Evolutionary conservation across 2,888 invertebrate species (phyloP), one percentile per base, ranked within the genome.

Genomic region (Tetanocera ferruginea): DNA sequence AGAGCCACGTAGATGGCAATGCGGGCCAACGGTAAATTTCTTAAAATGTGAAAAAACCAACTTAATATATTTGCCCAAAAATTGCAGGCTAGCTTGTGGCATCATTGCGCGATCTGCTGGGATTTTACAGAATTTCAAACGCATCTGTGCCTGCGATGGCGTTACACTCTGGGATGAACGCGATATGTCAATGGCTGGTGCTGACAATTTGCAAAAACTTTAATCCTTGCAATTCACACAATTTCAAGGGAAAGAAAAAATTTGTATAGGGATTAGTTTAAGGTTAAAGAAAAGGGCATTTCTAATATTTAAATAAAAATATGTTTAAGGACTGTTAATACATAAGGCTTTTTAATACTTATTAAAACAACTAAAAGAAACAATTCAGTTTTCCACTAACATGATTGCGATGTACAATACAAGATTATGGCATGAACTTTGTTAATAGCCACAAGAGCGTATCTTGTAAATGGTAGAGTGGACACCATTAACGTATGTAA

Each of bases 91-190:
- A 70, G 94, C 94, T 0, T 97, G 96, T 88, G 97, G 97, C 0
- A 93, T 97, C 11, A 96, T 97, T 83, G 97, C 97, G 0, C 92
- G 97, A 49, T 95, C 97, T 0, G 95, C 97, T 0, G 96, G 97
- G 0, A 90, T 97, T 9, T 94, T 96, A 86, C 93, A 96, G 88
- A 97, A 97, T 87, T 93, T 94, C 1, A 97, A 97, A 86, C 93
- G 94, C 14, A 94, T 97, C 75, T 97, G 97, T 90, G 95, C 95
- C 1, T 97, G 97, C 89, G 97, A 97, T 91, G 97, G 97, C 0
- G 92, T 95, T 0, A 94, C 95, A 0, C 91, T 97, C 11, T 97
- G 97, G 97, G 96, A 97, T 87, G 97, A 97, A 89, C 90, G 93
- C 66, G 92, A 93, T 79, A 90, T 91, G 67, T 93, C 93, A 3